Percentiles rank a stretch among this genome's conserved stretches.
phyloP scores from a whole-genome alignment of 2,113 vertebrate species.

The Misgurnus mizolepis region DNA sequence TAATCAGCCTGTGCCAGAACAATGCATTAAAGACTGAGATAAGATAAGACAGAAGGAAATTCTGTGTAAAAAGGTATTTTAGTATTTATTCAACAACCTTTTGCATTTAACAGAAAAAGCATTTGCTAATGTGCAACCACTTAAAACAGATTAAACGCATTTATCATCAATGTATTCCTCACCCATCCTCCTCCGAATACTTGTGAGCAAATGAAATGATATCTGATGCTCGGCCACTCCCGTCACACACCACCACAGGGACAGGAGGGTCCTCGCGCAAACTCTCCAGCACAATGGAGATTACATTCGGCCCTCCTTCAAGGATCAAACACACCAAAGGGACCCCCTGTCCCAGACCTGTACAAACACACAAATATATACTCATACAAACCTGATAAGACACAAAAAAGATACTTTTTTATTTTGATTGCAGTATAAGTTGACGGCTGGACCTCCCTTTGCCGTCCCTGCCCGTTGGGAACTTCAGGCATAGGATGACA shows the following conservation, averaged over 20 bases:
- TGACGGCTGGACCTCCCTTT: slow-evolving; percentile 96
- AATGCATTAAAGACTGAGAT: too few relatives aligned
- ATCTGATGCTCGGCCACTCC: slow-evolving; percentile 90
- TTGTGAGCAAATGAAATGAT: slow-evolving; percentile 95
- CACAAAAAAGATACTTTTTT: neutral
- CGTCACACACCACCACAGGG: slow-evolving; percentile 93
- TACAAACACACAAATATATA: slow-evolving; percentile 45
- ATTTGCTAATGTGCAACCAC: too few relatives aligned
- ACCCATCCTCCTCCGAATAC: slow-evolving; percentile 93
- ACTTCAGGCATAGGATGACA: slow-evolving; percentile 99
- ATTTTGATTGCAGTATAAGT: slow-evolving; percentile 56
- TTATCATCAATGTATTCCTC: slow-evolving; percentile 56
- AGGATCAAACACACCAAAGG: slow-evolving; percentile 94
- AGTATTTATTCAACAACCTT: too few relatives aligned
- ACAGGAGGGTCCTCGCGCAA: slow-evolving; percentile 91
- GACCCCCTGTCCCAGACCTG: slow-evolving; percentile 93
- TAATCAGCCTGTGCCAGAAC: slow-evolving; percentile 77
- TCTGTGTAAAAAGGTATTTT: neutral
- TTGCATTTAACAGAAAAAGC: too few relatives aligned
- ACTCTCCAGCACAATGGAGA: slow-evolving; percentile 90
- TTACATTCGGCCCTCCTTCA: slow-evolving; percentile 93
- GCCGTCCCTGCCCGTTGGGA: slow-evolving; percentile 90
- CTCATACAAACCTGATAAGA: neutral
- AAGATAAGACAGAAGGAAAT: neutral
- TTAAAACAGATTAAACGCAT: neutral